Base-by-base conservation (phyloP, 2,888 invertebrate species). In the Epinotia brunnichana region DNA sequence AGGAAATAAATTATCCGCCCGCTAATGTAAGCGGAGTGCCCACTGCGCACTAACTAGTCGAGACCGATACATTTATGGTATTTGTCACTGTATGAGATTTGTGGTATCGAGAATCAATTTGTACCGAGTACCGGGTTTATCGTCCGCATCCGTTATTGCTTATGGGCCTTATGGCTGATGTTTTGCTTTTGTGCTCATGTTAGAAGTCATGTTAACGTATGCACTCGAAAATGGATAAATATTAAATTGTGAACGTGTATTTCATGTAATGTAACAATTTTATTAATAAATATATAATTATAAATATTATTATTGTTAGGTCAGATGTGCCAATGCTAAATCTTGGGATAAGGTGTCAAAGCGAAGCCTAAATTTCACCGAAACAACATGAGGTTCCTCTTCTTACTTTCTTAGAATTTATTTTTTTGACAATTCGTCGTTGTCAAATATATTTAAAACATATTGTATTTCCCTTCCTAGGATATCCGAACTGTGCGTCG, bases 1-100 rank as follows among this genome's bases (percentile, higher is more conserved):
- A 79, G 81, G 84, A 90, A 88, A 91, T 92, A 91, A 91, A 92
- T 92, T 89, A 90, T 86, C 79, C 80, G 82, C 82, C 86, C 85
- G 82, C 87, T 87, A 85, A 88, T 87, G 84, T 81, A 79, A 80
- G 82, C 82, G 82, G 83, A 79, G 83, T 80, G 81, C 82, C 83
- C 83, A 82, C 83, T 82, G 85, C 79, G 84, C 57, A 77, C 78
- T 83, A 83, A 82, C 82, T 81, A 82, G 79, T 79, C 76, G 80
- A 75, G 71, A 60, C 75, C 77, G 75, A 76, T 79, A 80, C 79
- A 80, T 81, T 79, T 78, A 80, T 82, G 79, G 80, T 83, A 85
- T 86, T 86, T 85, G 84, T 85, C 84, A 83, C 80, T 78, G 79
- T 29, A 54, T 66, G 77, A 77, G 76, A 80, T 83, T 81, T 80